Evolutionary conservation across 2,888 invertebrate genomes (phyloP).

Genomic region (Stenodera caucasica): DNA sequence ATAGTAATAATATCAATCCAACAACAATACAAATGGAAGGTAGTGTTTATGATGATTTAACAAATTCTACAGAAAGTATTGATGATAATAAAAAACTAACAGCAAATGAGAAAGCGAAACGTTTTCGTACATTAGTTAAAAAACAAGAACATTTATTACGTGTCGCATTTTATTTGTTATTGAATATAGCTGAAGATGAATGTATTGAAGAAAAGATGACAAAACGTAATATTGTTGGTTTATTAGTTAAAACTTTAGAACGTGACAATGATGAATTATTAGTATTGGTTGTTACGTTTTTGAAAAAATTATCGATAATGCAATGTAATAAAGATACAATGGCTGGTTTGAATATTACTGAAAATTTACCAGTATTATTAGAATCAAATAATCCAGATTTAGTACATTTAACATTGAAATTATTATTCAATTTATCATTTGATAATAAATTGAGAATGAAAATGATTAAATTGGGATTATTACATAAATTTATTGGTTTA

Average conservation of each 20-base stretch:
- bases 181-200: slow-evolving; percentile 95
- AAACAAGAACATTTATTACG: slow-evolving; percentile 92
- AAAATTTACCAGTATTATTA: slow-evolving; percentile 81
- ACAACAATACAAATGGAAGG: slow-evolving; percentile 60
- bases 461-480: slow-evolving; percentile 86
- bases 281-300: slow-evolving; percentile 87
- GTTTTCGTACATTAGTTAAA: slow-evolving; percentile 84
- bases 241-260: slow-evolving; percentile 86
- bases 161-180: slow-evolving; percentile 88
- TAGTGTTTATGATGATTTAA: slow-evolving; percentile 66
- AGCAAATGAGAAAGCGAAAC: slow-evolving; percentile 59
- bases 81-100: slow-evolving; percentile 50
- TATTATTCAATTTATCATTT: slow-evolving; percentile 95
- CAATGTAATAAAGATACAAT: slow-evolving; percentile 93
- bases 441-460: slow-evolving; percentile 82
- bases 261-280: slow-evolving; percentile 88
- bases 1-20: slow-evolving; percentile 53
- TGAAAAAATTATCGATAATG: slow-evolving; percentile 93
- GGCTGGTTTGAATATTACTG: slow-evolving; percentile 77
- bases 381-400: slow-evolving; percentile 66
- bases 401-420: slow-evolving; percentile 80
- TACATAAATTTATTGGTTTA: slow-evolving; percentile 87
- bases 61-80: slow-evolving; percentile 53
- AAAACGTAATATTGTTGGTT: slow-evolving; percentile 85
- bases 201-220: slow-evolving; percentile 97